Evolutionary conservation across 2,888 invertebrate genomes (phyloP).

Genomic region (Phyto melanocephala): DNA sequence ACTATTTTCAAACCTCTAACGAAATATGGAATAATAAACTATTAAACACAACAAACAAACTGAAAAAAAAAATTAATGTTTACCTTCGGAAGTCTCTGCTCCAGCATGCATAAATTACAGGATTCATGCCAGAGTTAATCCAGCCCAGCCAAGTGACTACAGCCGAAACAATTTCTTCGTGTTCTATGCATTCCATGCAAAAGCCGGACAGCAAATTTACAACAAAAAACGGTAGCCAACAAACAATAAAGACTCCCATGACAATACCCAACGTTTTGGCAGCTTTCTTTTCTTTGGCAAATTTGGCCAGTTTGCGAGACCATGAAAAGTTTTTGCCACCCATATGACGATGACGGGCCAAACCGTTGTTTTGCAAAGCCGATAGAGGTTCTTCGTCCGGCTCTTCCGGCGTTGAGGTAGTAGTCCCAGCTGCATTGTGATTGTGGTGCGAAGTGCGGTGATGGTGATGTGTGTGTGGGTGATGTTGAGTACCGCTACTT

Average conservation of each 20-base stretch:
- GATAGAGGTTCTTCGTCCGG: constrained; percentile 85
- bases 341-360: constrained; percentile 85
- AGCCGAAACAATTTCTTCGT: constrained; percentile 91
- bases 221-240: constrained; percentile 98
- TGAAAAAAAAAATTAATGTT: background rate
- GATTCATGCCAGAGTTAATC: constrained; percentile 98
- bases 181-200: constrained; percentile 91
- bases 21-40: background rate
- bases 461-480: constrained; percentile 75
- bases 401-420: constrained; percentile 84
- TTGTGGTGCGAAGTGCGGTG: constrained; percentile 75
- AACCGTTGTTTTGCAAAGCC: constrained; percentile 87
- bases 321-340: constrained; percentile 94
- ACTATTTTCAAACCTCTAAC: no score
- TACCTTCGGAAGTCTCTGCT: constrained; percentile 96
- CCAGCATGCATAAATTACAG: constrained; percentile 99
- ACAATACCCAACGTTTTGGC: constrained; percentile 98
- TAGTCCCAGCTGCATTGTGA: constrained; percentile 77
- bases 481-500: constrained; percentile 70
- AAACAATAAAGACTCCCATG: constrained; percentile 97
- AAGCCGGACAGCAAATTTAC: constrained; percentile 95
- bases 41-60: no score
- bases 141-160: constrained; percentile 96
- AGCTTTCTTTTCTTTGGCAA: constrained; percentile 98
- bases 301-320: constrained; percentile 94